Evolutionary conservation across 2,113 vertebrate species (phyloP).

Genomic region (Rynchops niger): DNA sequence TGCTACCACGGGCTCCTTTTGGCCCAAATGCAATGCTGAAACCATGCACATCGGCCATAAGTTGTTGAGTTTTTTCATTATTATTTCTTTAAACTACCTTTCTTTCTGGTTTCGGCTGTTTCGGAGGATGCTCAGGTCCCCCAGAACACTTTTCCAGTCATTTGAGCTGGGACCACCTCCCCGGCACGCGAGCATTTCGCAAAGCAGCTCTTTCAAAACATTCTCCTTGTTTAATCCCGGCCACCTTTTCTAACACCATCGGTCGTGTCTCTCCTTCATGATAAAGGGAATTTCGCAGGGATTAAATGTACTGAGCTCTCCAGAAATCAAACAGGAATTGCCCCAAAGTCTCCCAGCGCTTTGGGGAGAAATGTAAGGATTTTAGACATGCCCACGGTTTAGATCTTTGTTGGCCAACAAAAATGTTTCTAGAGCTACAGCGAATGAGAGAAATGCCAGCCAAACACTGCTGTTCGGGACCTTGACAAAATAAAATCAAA

Average conservation of each 20-base stretch:
- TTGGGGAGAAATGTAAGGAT: background rate
- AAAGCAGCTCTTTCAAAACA: background rate
- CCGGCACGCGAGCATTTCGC: accelerated
- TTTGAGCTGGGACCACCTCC: background rate
- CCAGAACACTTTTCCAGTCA: accelerated
- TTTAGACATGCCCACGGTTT: background rate
- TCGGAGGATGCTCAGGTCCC: background rate
- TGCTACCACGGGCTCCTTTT: accelerated
- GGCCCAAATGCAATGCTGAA: background rate
- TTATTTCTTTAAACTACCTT: background rate
- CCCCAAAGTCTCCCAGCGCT: background rate
- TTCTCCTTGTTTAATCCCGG: background rate
- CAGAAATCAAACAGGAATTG: background rate
- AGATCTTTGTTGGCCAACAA: background rate
- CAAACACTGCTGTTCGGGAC: background rate
- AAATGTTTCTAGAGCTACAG: background rate
- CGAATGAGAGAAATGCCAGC: background rate
- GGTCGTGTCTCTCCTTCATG: background rate
- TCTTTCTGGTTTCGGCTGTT: background rate
- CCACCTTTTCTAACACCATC: background rate
- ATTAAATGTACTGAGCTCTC: background rate
- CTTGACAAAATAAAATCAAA: background rate
- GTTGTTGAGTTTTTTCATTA: accelerated
- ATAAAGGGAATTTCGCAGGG: background rate
- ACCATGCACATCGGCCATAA: accelerated